Evolutionary conservation across 2,113 vertebrate genomes (phyloP).

Genomic region (Tiliqua scincoides): DNA sequence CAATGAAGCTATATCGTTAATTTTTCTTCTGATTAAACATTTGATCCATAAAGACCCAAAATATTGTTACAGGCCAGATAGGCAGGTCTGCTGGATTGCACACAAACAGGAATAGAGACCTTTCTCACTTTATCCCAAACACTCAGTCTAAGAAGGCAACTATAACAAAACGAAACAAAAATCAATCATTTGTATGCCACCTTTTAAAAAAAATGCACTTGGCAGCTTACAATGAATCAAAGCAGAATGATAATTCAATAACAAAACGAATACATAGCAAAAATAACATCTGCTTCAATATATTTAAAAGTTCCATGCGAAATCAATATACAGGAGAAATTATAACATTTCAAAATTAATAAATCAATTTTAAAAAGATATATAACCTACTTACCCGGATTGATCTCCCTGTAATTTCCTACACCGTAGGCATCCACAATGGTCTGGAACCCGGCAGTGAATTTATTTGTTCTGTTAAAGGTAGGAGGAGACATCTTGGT

Average conservation of each 20-base stretch:
- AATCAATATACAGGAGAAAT: too few relatives aligned
- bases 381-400: slow-evolving; percentile 83
- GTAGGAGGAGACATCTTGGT: slow-evolving; percentile 93
- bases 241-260: too few relatives aligned
- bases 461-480: slow-evolving; percentile 97
- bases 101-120: too few relatives aligned
- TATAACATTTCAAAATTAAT: too few relatives aligned
- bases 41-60: neutral
- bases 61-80: neutral
- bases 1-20: neutral
- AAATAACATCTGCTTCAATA: too few relatives aligned
- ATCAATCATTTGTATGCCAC: too few relatives aligned
- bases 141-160: neutral
- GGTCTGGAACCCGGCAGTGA: slow-evolving; percentile 96
- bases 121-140: neutral
- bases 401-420: slow-evolving; percentile 94
- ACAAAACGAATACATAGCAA: too few relatives aligned
- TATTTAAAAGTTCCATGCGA: too few relatives aligned
- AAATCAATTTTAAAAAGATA: neutral
- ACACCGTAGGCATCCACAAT: slow-evolving; percentile 96
- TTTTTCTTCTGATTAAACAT: neutral
- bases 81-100: too few relatives aligned
- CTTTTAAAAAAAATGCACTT: too few relatives aligned
- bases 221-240: too few relatives aligned
- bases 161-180: too few relatives aligned